phyloP scores from a whole-genome alignment of 1,140 invertebrate genomes.

The Acyrthosiphon pisum region DNA sequence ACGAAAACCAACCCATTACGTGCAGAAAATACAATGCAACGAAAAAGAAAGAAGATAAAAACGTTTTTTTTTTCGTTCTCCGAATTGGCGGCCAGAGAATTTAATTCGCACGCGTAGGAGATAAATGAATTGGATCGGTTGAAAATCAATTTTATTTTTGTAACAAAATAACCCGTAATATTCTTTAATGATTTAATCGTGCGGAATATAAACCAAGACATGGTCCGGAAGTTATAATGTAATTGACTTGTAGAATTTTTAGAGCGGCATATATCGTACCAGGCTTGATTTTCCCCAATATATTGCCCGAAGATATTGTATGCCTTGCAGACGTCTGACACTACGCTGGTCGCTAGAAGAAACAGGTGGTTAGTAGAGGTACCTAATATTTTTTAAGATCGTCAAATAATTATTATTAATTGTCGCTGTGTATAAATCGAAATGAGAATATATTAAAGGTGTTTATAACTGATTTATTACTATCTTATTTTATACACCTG shows the following conservation, averaged over 20 bases:
- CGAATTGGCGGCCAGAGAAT: background rate
- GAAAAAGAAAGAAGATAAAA: background rate
- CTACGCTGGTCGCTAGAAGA: too few species aligned
- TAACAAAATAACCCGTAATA: background rate
- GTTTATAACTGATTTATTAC: too few species aligned
- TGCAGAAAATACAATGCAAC: background rate
- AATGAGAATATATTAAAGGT: too few species aligned
- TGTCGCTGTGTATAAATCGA: too few species aligned
- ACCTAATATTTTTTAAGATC: too few species aligned
- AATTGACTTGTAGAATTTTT: background rate
- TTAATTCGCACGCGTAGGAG: background rate
- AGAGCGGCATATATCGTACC: too few species aligned
- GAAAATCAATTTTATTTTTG: background rate
- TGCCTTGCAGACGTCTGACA: too few species aligned
- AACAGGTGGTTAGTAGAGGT: too few species aligned
- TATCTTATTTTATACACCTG: too few species aligned
- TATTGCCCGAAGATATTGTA: background rate
- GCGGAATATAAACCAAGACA: background rate
- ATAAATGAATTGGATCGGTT: background rate
- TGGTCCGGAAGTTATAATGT: background rate
- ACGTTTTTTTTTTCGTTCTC: background rate
- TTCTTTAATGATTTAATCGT: background rate
- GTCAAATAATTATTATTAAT: too few species aligned
- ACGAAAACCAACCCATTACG: background rate
- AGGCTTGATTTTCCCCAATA: background rate